phyloP scores from a whole-genome alignment of 2,113 vertebrate genomes.

The Bubo blakistoni region DNA sequence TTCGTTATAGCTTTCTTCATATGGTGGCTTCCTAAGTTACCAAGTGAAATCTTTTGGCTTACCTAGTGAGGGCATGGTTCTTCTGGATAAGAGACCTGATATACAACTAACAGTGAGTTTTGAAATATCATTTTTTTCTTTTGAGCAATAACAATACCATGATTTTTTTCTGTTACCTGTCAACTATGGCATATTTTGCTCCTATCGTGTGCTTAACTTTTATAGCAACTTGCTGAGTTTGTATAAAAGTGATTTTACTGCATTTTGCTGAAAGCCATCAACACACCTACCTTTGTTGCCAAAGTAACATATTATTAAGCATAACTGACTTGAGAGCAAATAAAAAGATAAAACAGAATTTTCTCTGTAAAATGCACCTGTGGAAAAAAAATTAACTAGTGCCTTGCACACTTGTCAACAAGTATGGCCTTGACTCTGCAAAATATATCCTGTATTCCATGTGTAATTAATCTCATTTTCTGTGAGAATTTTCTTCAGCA shows the following conservation, averaged over 20 bases:
- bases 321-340: neutral
- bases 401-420: neutral
- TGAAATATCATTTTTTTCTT: neutral
- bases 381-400: neutral
- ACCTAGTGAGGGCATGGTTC: constrained; percentile 87
- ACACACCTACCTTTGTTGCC: neutral
- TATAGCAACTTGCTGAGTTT: neutral
- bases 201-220: neutral
- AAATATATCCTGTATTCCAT: neutral
- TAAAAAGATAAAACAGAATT: neutral
- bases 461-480: neutral
- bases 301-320: neutral
- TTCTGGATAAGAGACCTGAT: constrained; percentile 81
- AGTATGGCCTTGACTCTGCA: neutral
- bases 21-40: constrained; percentile 89
- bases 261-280: neutral
- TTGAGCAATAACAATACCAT: neutral
- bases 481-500: neutral
- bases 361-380: neutral
- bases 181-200: neutral
- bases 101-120: constrained; percentile 81
- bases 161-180: neutral
- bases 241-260: neutral
- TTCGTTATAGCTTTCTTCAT: constrained; percentile 86
- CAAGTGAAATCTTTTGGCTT: constrained; percentile 92